Base-by-base conservation (phyloP, 2,888 invertebrate species). In the Patella depressa region DNA sequence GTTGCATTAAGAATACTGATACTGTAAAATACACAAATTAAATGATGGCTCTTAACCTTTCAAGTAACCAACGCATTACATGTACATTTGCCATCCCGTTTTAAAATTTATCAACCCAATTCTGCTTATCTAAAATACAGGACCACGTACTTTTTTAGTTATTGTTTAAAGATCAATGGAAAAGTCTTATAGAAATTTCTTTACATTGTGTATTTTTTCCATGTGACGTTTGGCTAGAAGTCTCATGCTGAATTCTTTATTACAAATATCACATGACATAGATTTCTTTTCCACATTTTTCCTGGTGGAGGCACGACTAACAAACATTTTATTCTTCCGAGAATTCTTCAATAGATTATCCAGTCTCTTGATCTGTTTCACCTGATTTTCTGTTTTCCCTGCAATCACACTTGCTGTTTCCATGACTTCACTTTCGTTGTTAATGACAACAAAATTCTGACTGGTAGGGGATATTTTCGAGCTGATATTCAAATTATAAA, bases 151-250 rank as follows among this genome's bases (percentile, higher is more conserved):
- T 45, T 45, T 45, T 45, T 34, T 9, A 1, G 45, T 45, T 45
- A 0, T 45, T 45, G 34, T 45, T 45, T 45, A 45, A 45, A 45
- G 5, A 45, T 45, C 34, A 45, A 45, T 45, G 34, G 34, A 45
- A 69, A 87, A 24, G 86, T 86, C 29, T 79, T 86, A 71, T 80
- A 85, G 78, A 86, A 88, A 85, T 86, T 87, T 78, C 7, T 69
- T 24, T 7, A 65, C 53, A 59, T 69, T 74, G 69, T 74, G 74
- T 17, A 74, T 74, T 53, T 69, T 74, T 24, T 19, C 53, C n/a
- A 74, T 53, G 65, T 74, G 74, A 4, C 74, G 74, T 19, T 34
- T 24, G n/a, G 69, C 45, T 45, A 74, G 65, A 69, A 53, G 34
- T 24, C 65, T 29, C 15, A 74, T 69, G 12, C 65, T 65, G 69